phyloP scores from a whole-genome alignment of 2,797 vertebrate genomes.

The Phaenicophaeus curvirostris region DNA sequence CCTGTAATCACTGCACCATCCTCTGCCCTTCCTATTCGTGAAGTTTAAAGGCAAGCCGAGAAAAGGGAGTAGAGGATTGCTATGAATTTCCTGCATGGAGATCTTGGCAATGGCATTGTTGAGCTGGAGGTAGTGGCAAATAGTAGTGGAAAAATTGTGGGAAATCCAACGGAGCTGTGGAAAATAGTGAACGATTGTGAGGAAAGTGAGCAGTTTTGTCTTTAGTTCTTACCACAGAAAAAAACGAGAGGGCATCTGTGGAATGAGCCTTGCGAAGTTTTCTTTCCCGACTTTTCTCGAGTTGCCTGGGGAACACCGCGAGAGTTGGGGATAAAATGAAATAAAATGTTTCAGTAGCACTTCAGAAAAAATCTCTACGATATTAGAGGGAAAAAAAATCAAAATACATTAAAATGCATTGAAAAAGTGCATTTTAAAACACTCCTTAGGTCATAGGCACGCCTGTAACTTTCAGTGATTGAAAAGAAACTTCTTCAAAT shows the following conservation, averaged over 20 bases:
- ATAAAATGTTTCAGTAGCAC: not conserved
- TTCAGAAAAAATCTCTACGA: not conserved
- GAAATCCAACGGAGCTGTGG: not conserved
- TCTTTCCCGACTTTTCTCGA: not conserved
- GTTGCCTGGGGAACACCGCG: not conserved
- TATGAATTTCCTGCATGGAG: rapidly evolving
- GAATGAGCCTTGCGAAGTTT: not conserved
- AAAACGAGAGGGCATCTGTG: not conserved
- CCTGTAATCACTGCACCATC: not conserved
- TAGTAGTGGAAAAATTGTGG: too few relatives aligned
- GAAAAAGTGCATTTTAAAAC: not conserved
- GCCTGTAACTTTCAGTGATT: not conserved
- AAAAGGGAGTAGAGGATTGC: rapidly evolving
- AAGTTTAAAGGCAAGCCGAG: not conserved
- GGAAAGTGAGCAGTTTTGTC: not conserved
- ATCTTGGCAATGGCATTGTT: not conserved
- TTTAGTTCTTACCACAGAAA: not conserved
- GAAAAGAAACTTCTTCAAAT: not conserved
- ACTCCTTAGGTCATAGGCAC: not conserved
- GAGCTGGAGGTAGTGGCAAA: not conserved
- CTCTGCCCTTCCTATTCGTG: not conserved
- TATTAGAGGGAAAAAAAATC: not conserved
- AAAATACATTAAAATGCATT: not conserved
- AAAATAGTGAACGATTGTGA: not conserved
- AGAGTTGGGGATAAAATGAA: not conserved